Base-by-base conservation (phyloP, 2,888 invertebrate species). In the Aleiodes leptofemur region DNA sequence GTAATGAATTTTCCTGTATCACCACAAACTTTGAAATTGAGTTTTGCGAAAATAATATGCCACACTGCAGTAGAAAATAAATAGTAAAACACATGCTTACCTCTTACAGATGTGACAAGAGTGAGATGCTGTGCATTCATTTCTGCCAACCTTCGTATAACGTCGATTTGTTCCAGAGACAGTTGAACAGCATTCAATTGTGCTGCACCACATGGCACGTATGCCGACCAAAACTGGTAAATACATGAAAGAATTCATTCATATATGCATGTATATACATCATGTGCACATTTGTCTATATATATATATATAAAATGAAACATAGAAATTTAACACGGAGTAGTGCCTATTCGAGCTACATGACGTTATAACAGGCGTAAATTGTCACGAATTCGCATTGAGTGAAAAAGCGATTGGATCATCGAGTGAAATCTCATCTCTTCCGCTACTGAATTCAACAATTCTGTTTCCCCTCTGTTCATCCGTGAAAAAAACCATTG, bases 81-180 rank as follows among this genome's bases (percentile, higher is more conserved):
- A 34, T 13, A 51, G 29, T 13, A 13, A n/a, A 59, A 50, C 51
- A 50, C 51, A 68, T 69, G 70, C 84, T 87, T 83, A 91, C 91
- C 91, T 86, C 90, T 89, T 74, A 89, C 89, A 70, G 94, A 94
- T 77, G 93, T 93, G 78, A 94, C 96, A 83, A 96, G 90, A 74
- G 93, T 92, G 79, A 96, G 92, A 86, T 95, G 94, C 83, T 93
- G 92, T 56, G 93, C 92, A 89, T 96, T 94, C 91, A 94, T 92
- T 84, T 95, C 95, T 74, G 93, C 92, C 80, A 94, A 90, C 79
- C 95, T 92, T 83, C 93, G 93, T 85, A 96, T 95, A 84, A 96
- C 95, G 90, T 96, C 96, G 90, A 96, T 96, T 90, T 96, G 96
- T 90, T 96, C 96, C 83, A 96, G 91, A 78, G 95, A 95, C 83